Conservation (phyloP, 2,888 invertebrate species). For the Nasonovia ribisnigri region DNA sequence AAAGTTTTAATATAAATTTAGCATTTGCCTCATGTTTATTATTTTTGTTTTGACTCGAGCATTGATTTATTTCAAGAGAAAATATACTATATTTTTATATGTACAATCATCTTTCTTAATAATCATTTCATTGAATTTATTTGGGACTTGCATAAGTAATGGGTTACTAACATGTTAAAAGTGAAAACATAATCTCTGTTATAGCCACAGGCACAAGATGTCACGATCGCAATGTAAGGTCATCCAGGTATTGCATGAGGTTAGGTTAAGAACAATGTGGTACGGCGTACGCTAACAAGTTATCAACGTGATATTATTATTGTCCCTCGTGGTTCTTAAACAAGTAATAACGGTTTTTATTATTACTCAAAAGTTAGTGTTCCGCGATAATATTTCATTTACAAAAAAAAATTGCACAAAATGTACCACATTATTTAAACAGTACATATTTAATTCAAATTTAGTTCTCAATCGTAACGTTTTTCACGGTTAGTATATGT, state of each 20-base stretch:
- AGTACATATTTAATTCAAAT: neutral
- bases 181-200: slow-evolving; percentile 60
- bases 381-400: neutral
- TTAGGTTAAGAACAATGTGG: slow-evolving; percentile 39
- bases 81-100: neutral
- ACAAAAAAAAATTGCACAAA: neutral
- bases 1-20: neutral
- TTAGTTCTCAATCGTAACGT: neutral
- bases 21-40: neutral
- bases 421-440: neutral
- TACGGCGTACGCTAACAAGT: slow-evolving; percentile 33
- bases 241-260: slow-evolving; percentile 48
- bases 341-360: slow-evolving; percentile 45
- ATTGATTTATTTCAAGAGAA: neutral
- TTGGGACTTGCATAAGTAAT: neutral
- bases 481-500: neutral
- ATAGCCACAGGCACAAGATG: slow-evolving; percentile 56
- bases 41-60: neutral
- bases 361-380: neutral
- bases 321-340: slow-evolving; percentile 15
- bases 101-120: neutral
- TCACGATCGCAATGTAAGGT: slow-evolving; percentile 53
- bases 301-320: slow-evolving; percentile 4
- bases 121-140: neutral
- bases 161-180: slow-evolving; percentile 38